A percentile compares a stretch with the other conserved stretches of the same genome.
Evolutionary conservation across 2,888 invertebrate genomes (phyloP).

Genomic region (Lacanobia wlatinum): DNA sequence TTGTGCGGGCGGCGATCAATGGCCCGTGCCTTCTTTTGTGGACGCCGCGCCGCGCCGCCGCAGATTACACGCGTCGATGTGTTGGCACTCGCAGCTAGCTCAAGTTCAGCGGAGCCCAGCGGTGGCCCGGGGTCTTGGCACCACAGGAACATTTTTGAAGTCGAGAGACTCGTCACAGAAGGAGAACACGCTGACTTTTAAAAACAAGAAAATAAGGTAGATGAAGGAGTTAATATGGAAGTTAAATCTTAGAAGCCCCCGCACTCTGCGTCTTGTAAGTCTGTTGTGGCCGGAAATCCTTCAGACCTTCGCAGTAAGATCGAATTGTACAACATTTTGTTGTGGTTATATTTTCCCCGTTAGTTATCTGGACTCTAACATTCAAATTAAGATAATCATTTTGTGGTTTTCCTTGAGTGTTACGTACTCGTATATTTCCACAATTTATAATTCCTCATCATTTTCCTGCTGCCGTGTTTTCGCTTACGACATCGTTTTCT

Average conservation of each 20-base stretch:
- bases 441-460: slow-evolving; percentile 15
- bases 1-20: slow-evolving; percentile 61
- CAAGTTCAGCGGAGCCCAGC: background rate
- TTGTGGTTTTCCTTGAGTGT: slow-evolving; percentile 60
- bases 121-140: no score
- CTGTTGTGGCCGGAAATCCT: background rate
- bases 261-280: background rate
- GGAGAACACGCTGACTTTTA: background rate
- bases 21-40: slow-evolving; percentile 60
- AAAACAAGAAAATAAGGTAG: no score
- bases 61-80: slow-evolving; percentile 38
- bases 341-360: slow-evolving; percentile 17
- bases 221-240: slow-evolving; percentile 3
- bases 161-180: background rate
- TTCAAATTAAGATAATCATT: slow-evolving; percentile 38
- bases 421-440: slow-evolving; percentile 10
- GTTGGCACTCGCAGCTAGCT: background rate
- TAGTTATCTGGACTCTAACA: slow-evolving; percentile 13
- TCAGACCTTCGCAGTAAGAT: background rate
- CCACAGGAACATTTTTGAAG: background rate
- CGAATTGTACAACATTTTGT: background rate
- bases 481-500: slow-evolving; percentile 9
- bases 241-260: background rate
- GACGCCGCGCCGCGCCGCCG: slow-evolving; percentile 20
- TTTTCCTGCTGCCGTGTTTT: slow-evolving; percentile 43